These are phyloP conservation scores for Corythornis vintsioides DNA, from an alignment of 2,113 vertebrate genomes.

Conservation along the genomic window DNA sequence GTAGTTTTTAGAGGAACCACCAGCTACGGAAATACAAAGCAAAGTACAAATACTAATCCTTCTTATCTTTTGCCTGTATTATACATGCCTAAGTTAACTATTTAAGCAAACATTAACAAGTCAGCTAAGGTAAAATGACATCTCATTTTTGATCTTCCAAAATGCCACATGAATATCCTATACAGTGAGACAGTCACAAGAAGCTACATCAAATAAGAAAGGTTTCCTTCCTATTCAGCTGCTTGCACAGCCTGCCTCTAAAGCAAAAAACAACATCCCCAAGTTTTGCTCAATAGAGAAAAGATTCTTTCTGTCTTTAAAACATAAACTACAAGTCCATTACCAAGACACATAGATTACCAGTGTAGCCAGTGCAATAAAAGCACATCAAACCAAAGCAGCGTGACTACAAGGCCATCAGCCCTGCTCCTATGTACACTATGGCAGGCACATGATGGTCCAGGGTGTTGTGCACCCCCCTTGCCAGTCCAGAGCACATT, in stretches of 20 bases:
- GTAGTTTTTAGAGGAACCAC: background rate
- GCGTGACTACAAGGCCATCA: background rate
- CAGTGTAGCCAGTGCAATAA: background rate
- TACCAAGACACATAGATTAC: background rate
- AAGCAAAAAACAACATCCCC: background rate
- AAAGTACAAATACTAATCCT: background rate
- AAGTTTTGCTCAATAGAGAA: background rate
- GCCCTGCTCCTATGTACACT: accelerated
- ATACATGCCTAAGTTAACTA: background rate
- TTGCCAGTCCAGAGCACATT: background rate
- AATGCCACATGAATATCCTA: background rate
- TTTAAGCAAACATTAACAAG: constrained; percentile 3
- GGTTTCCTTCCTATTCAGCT: background rate
- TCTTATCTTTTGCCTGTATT: background rate
- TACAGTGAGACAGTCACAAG: background rate
- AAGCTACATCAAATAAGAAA: background rate
- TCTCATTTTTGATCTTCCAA: background rate
- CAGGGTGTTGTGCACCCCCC: background rate
- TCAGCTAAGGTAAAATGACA: background rate
- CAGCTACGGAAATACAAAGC: background rate
- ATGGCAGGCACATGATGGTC: background rate
- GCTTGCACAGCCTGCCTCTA: background rate
- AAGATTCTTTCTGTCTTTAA: background rate
- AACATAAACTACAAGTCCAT: background rate
- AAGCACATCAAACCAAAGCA: background rate